Conservation (phyloP, 2,888 invertebrate genomes). For the Phymatocera aterrima region DNA sequence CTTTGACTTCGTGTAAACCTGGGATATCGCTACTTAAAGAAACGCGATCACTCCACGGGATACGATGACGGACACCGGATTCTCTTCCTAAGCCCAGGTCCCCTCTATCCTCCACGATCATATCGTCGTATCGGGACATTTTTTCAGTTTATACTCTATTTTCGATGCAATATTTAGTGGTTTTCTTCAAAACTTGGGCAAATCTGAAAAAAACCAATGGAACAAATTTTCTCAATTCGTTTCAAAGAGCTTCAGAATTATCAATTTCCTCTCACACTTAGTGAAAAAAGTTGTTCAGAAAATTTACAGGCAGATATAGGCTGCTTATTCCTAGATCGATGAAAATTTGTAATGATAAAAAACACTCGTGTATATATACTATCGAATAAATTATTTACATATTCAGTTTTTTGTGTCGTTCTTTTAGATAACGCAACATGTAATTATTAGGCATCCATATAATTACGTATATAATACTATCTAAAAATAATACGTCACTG, state of each 20-base stretch:
- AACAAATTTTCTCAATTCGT: background rate
- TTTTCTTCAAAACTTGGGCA: background rate
- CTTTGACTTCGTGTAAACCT: slow-evolving; percentile 70
- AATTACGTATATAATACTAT: background rate
- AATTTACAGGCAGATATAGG: background rate
- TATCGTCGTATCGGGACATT: slow-evolving; percentile 64
- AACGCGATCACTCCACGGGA: slow-evolving; percentile 71
- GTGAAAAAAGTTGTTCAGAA: background rate
- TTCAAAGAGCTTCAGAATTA: background rate
- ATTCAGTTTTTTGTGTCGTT: background rate
- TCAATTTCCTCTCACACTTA: background rate
- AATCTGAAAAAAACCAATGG: slow-evolving; percentile 1
- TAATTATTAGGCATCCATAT: no score
- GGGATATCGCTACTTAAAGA: slow-evolving; percentile 69
- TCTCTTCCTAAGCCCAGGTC: slow-evolving; percentile 50
- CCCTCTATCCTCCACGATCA: slow-evolving; percentile 61
- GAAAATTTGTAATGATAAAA: background rate
- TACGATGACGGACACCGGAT: slow-evolving; percentile 68
- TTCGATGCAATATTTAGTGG: background rate
- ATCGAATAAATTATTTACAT: background rate
- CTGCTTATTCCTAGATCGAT: background rate
- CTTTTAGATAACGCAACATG: background rate
- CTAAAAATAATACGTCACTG: background rate
- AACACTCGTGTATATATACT: background rate
- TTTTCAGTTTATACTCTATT: background rate